Conservation (phyloP, 2,797 vertebrate genomes). For the Merluccius polli region DNA sequence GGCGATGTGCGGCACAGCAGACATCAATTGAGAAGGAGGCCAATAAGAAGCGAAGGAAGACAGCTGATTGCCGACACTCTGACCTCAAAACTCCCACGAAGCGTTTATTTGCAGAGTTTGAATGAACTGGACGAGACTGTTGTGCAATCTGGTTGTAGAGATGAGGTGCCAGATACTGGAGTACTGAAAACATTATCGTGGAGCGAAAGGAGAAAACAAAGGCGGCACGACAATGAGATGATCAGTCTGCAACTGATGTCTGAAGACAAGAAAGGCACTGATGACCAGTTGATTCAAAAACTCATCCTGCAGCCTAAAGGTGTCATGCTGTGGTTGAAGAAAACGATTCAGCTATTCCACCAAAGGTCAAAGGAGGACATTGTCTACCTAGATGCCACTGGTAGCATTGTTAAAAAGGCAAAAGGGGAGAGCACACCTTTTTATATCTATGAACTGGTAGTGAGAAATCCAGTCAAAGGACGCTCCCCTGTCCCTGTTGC, state of each 20-base stretch:
- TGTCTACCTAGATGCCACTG: neutral
- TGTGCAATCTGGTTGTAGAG: no score
- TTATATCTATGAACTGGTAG: neutral
- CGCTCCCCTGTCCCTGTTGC: slow-evolving; percentile 7
- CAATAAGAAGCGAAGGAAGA: neutral
- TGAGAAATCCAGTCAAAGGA: neutral
- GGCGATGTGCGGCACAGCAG: neutral
- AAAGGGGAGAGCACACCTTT: neutral
- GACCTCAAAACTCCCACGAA: neutral
- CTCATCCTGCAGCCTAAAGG: slow-evolving; percentile 9
- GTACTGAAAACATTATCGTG: neutral
- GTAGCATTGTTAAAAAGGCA: slow-evolving; percentile 1
- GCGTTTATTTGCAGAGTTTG: neutral
- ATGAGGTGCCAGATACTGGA: neutral
- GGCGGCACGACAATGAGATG: neutral
- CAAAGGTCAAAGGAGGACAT: slow-evolving; percentile 18
- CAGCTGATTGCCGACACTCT: neutral
- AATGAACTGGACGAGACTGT: neutral
- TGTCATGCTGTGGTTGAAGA: slow-evolving; percentile 16
- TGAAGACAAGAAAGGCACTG: neutral
- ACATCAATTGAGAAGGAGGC: neutral
- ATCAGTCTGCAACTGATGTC: neutral
- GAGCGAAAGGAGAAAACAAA: neutral
- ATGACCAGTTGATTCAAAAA: neutral
- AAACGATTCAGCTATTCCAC: neutral